Conservation (phyloP, 2,888 invertebrate species). For the Euspilapteryx auroguttella region DNA sequence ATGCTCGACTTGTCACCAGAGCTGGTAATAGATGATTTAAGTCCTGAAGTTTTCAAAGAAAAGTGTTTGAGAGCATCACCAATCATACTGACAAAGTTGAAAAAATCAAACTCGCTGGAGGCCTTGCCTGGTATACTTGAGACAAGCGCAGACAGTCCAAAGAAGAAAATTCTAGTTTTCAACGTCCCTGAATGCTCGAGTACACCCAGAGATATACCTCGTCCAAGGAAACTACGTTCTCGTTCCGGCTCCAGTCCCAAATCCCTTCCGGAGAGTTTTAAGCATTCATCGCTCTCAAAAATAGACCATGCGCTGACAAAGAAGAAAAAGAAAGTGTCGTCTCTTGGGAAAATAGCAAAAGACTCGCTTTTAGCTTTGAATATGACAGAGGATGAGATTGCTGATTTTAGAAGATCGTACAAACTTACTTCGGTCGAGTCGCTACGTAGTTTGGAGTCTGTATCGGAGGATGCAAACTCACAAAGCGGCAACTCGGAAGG, state of each 20-base stretch:
- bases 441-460: slow-evolving; percentile 39
- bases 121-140: slow-evolving; percentile 23
- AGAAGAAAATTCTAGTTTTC: slow-evolving; percentile 40
- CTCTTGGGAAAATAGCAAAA: slow-evolving; percentile 45
- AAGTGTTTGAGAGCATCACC: no score
- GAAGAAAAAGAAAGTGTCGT: slow-evolving; percentile 43
- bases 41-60: slow-evolving; percentile 30
- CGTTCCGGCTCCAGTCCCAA: slow-evolving; percentile 47
- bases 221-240: slow-evolving; percentile 28
- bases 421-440: slow-evolving; percentile 48
- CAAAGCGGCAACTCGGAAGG: slow-evolving; percentile 50
- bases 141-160: slow-evolving; percentile 1
- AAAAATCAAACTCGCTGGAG: slow-evolving; percentile 40
- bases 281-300: slow-evolving; percentile 36
- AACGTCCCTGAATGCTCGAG: slow-evolving; percentile 36
- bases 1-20: slow-evolving; percentile 41
- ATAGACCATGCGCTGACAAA: slow-evolving; percentile 25
- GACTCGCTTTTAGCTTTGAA: slow-evolving; percentile 47
- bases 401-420: slow-evolving; percentile 40
- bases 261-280: slow-evolving; percentile 43
- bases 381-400: slow-evolving; percentile 50
- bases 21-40: slow-evolving; percentile 35
- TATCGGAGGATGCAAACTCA: slow-evolving; percentile 45
- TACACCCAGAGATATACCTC: slow-evolving; percentile 42
- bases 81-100: slow-evolving; percentile 25